Conservation (phyloP, 2,113 vertebrate species). For the Rhea americana region DNA sequence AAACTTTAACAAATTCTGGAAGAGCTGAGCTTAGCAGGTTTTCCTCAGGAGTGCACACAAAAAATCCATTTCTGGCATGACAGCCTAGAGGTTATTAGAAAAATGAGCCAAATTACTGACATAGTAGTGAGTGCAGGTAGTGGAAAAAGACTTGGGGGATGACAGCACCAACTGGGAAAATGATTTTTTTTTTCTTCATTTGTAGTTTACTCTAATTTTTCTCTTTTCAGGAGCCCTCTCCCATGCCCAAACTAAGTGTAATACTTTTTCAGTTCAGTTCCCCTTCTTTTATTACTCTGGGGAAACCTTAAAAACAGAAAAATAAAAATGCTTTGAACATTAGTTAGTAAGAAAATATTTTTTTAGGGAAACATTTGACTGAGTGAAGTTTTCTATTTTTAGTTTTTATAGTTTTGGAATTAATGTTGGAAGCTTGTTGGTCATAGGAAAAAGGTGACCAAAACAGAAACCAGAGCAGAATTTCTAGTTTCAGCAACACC, state of each 20-base stretch:
- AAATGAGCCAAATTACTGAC: background rate
- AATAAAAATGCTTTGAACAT: background rate
- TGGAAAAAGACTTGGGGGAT: background rate
- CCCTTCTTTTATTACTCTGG: background rate
- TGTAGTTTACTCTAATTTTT: background rate
- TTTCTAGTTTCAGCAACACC: background rate
- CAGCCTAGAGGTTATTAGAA: background rate
- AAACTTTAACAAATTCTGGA: background rate
- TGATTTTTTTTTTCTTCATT: background rate
- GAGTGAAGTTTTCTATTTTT: background rate
- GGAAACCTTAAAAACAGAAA: background rate
- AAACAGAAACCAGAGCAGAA: background rate
- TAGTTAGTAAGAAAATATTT: background rate
- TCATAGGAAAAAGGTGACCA: background rate
- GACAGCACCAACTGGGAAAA: background rate
- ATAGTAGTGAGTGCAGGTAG: background rate
- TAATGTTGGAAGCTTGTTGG: background rate
- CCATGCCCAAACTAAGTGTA: background rate
- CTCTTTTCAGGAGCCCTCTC: background rate
- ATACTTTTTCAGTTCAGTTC: background rate
- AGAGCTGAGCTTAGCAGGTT: background rate
- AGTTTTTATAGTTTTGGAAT: background rate
- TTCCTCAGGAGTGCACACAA: background rate
- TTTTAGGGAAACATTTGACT: background rate
- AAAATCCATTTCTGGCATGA: background rate